phyloP scores from a whole-genome alignment of 2,113 vertebrate genomes.

The Vombatus ursinus region DNA sequence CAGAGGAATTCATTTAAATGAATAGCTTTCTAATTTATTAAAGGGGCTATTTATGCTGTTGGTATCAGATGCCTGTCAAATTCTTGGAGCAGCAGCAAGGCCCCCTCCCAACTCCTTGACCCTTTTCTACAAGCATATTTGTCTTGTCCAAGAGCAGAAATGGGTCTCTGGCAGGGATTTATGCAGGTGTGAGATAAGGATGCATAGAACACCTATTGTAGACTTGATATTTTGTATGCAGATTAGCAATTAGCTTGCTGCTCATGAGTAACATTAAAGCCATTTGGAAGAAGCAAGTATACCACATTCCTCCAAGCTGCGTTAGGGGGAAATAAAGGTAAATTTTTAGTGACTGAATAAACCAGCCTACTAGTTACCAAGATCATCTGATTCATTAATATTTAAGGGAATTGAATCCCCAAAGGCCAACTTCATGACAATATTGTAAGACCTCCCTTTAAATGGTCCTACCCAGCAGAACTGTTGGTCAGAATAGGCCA shows the following conservation, averaged over 20 bases:
- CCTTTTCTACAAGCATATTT: slow-evolving; percentile 23
- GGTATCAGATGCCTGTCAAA: slow-evolving; percentile 33
- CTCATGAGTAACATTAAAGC: background rate
- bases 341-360: background rate
- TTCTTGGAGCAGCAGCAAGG: slow-evolving; percentile 28
- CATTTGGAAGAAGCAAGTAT: background rate
- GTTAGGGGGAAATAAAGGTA: background rate
- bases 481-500: background rate
- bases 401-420: slow-evolving; percentile 1
- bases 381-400: background rate
- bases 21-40: slow-evolving; percentile 80
- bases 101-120: background rate
- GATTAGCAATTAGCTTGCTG: slow-evolving; percentile 23
- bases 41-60: slow-evolving; percentile 72
- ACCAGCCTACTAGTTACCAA: rapidly evolving
- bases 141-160: background rate
- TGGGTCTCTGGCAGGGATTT: background rate
- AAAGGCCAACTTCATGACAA: background rate
- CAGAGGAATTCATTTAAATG: slow-evolving; percentile 79
- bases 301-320: background rate
- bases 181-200: background rate
- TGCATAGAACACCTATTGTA: background rate
- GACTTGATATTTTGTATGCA: rapidly evolving
- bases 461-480: background rate
- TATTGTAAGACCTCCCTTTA: background rate